Evolutionary conservation across 2,797 vertebrate genomes (phyloP).

Genomic region (Leptodactylus fallax): DNA sequence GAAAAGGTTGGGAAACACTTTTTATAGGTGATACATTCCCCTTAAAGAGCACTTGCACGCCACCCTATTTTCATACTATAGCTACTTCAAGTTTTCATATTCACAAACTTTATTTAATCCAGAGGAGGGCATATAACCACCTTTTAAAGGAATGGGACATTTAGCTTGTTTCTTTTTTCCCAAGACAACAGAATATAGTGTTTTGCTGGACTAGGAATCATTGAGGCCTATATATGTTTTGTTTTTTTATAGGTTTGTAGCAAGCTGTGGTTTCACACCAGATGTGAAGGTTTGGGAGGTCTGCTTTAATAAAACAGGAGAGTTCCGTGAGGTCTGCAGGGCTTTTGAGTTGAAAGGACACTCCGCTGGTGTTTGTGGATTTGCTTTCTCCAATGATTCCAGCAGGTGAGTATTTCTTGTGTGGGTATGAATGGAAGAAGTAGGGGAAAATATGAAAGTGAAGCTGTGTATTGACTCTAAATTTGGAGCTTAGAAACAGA

Average conservation of each 20-base stretch:
- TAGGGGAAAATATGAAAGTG: neutral
- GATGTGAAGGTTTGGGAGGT: conserved; percentile 98
- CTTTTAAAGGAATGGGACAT: too few relatives aligned
- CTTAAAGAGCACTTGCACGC: too few relatives aligned
- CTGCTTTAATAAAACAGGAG: conserved; percentile 88
- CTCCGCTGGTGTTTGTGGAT: conserved; percentile 84
- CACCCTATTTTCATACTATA: too few relatives aligned
- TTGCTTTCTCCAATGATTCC: conserved; percentile 93
- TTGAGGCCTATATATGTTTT: neutral
- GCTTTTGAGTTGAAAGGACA: conserved; percentile 97
- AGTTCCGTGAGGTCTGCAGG: conserved; percentile 88
- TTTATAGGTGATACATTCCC: too few relatives aligned
- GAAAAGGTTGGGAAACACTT: too few relatives aligned
- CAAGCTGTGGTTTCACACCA: conserved; percentile 93
- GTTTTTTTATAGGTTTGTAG: conserved; percentile 85
- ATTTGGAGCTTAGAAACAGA: neutral
- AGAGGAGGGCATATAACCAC: too few relatives aligned
- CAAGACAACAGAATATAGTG: neutral
- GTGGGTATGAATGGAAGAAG: neutral
- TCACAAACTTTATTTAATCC: too few relatives aligned
- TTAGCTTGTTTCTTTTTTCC: neutral
- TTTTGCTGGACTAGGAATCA: neutral
- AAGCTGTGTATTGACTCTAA: neutral
- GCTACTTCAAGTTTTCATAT: too few relatives aligned
- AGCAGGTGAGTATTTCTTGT: conserved; percentile 69